Base-by-base conservation (phyloP, 2,888 invertebrate genomes). In the Drosophila lacicola region DNA sequence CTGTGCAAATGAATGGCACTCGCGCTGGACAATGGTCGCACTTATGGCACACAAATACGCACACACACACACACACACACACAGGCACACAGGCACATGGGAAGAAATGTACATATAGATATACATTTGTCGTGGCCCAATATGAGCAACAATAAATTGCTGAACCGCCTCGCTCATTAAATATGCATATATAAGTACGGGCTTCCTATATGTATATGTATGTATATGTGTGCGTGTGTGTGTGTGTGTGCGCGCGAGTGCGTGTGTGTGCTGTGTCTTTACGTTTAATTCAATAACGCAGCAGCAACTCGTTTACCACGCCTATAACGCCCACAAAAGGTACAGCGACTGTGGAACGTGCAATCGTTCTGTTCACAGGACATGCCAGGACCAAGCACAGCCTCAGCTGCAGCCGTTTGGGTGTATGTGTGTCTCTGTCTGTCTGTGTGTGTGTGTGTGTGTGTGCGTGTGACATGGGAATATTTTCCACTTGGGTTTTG, bases 211-310 rank as follows among this genome's bases (percentile, higher is more conserved):
- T 49, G 33, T 19, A 29, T 13, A 17, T 41, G 21, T 21, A 10
- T 44, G 2, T 45, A 29, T 62, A 17, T n/a, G 13, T 41, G 60
- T 34, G 25, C 46, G 46, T 33, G 29, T 50, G 42, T 46, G 34
- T 13, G 4, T 41, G 34, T 54, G 34, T 50, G 36, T 1, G 17
- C 17, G 17, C 17, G 17, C 2, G 17, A 1, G 4, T 41, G 34
- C 50, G 34, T 53, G 36, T 50, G 41, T 5, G 45, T 45, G 45
- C 54, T 34, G 57, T 33, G 50, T 67, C 61, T 65, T 65, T 46
- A 33, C 79, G 61, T 82, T 85, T 86, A 80, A 86, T 86, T 82
- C 79, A 82, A 86, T 81, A 82, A 80, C 66, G 83, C 80, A 80
- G 68, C 82, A 62, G 66, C 78, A 77, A 77, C 77, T 78, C 78